A percentile compares a stretch with the other conserved stretches of the same genome.
These are phyloP conservation scores for Rafetus swinhoei DNA, from an alignment of 2,113 vertebrate species.

Conservation along the genomic window DNA sequence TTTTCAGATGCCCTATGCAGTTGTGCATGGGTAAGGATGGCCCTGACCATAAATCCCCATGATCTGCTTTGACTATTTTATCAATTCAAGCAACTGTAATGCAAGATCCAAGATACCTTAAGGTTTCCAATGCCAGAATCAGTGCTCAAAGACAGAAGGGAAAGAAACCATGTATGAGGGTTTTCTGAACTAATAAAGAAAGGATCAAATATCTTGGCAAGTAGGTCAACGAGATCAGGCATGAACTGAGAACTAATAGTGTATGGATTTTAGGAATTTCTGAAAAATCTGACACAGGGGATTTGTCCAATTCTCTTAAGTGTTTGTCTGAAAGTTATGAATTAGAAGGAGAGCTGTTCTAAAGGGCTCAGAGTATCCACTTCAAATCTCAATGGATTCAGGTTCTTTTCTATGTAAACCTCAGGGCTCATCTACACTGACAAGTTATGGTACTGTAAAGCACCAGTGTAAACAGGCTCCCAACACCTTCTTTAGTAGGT, in stretches of 20 bases:
- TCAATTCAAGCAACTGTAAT: not conserved
- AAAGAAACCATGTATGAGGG: not conserved
- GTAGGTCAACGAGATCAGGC: fast-evolving
- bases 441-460: no score
- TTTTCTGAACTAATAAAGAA: not conserved
- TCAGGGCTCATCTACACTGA: no score
- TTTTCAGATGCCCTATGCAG: no score
- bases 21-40: no score
- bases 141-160: not conserved
- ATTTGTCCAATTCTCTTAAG: not conserved
- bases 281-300: not conserved
- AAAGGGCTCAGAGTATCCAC: not conserved
- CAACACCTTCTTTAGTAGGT: no score
- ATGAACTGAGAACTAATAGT: not conserved
- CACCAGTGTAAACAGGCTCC: no score
- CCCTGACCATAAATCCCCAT: not conserved
- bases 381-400: not conserved
- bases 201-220: not conserved
- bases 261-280: not conserved
- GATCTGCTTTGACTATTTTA: not conserved
- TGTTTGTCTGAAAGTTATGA: not conserved
- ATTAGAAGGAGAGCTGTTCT: not conserved
- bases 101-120: not conserved
- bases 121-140: not conserved
- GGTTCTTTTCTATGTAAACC: not conserved